phyloP scores from a whole-genome alignment of 2,113 vertebrate species.

The Lynx canadensis region DNA sequence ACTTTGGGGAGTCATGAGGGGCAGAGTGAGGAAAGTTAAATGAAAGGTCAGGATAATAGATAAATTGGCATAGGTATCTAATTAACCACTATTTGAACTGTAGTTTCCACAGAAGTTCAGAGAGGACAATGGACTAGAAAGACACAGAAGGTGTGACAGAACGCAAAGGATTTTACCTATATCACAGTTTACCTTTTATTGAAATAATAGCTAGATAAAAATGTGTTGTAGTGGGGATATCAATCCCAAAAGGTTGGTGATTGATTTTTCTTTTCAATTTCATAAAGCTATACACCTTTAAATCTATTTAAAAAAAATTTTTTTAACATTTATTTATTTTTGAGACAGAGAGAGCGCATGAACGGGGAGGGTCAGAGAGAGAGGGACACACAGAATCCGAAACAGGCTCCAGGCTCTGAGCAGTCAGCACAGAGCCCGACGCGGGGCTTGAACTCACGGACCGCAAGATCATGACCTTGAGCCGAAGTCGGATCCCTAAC shows the following conservation, averaged over 20 bases:
- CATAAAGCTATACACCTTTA: not conserved
- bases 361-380: too few species aligned
- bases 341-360: too few species aligned
- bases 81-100: not conserved
- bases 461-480: too few species aligned
- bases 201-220: not conserved
- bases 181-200: not conserved
- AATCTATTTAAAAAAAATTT: not conserved
- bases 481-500: too few species aligned
- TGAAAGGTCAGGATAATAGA: not conserved
- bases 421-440: too few species aligned
- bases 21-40: not conserved
- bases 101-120: not conserved
- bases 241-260: not conserved
- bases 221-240: not conserved
- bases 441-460: too few species aligned
- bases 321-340: too few species aligned
- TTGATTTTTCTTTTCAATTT: not conserved
- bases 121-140: not conserved
- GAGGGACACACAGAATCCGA: too few species aligned
- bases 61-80: not conserved
- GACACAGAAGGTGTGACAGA: not conserved
- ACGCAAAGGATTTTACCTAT: not conserved
- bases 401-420: too few species aligned
- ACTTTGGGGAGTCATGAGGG: not conserved